These are phyloP conservation scores for Pithys albifrons DNA, from an alignment of 2,113 vertebrate genomes.

Conservation along the genomic window DNA sequence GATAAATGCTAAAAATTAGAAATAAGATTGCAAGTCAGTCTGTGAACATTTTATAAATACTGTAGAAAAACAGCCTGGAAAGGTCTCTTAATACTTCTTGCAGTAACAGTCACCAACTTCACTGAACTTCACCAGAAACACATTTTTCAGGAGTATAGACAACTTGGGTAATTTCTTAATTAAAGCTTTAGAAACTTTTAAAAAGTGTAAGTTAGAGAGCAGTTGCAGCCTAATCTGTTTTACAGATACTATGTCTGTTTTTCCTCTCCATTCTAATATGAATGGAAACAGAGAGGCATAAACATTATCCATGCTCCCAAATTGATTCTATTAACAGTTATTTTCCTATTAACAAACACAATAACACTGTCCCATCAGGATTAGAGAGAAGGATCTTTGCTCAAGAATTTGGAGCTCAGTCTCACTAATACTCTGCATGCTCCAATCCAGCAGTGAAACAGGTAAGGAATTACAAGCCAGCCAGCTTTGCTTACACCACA, in stretches of 20 bases:
- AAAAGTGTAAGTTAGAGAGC: slow-evolving; percentile 8
- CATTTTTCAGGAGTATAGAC: slow-evolving; percentile 35
- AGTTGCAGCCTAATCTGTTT: slow-evolving; percentile 46
- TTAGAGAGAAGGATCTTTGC: background rate
- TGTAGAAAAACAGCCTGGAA: background rate
- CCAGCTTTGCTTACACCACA: background rate
- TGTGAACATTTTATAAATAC: background rate
- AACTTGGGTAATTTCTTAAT: slow-evolving; percentile 54
- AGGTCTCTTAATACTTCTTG: background rate
- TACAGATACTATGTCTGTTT: background rate
- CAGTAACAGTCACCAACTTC: background rate
- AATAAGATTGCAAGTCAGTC: background rate
- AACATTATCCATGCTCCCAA: slow-evolving; percentile 44
- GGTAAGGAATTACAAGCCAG: background rate
- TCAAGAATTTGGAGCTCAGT: slow-evolving; percentile 1
- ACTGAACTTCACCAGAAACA: slow-evolving; percentile 12
- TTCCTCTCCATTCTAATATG: slow-evolving; percentile 28
- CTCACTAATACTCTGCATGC: background rate
- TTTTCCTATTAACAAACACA: slow-evolving; percentile 42
- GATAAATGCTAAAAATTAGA: background rate
- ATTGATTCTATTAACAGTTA: slow-evolving; percentile 31
- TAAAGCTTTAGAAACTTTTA: slow-evolving; percentile 59
- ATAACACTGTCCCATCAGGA: background rate
- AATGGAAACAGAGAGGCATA: slow-evolving; percentile 42
- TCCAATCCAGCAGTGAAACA: slow-evolving; percentile 10